phyloP scores from a whole-genome alignment of 2,797 vertebrate species.

The Nannoperca obscura region DNA sequence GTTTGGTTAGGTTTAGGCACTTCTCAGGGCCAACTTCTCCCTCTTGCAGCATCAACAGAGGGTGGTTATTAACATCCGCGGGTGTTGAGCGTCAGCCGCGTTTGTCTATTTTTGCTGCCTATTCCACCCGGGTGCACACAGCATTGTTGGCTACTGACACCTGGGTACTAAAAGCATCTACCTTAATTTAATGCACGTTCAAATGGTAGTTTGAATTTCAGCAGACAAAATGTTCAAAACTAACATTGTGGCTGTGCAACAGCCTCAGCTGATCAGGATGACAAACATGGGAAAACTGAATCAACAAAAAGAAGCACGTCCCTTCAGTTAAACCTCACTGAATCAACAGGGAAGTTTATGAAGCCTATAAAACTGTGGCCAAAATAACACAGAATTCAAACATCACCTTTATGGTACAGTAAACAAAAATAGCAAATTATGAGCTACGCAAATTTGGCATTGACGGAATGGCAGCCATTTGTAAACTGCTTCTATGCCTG shows the following conservation, averaged over 20 bases:
- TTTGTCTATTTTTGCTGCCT: no score
- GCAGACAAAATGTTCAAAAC: not conserved
- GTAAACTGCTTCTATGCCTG: not conserved
- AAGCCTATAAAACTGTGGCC: not conserved
- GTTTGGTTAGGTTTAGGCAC: no score
- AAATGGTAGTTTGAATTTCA: slow-evolving; percentile 1
- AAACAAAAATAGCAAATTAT: not conserved
- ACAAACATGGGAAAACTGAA: not conserved
- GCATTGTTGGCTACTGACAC: no score
- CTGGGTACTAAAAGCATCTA: no score
- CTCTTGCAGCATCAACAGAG: no score
- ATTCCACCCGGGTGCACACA: no score
- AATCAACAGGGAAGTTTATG: slow-evolving; percentile 8
- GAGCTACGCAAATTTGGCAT: not conserved
- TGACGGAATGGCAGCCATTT: slow-evolving; percentile 3
- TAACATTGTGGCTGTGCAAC: not conserved
- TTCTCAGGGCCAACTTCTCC: no score
- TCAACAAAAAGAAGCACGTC: not conserved
- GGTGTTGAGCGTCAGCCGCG: no score
- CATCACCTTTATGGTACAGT: not conserved
- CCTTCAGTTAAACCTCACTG: not conserved
- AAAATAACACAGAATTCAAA: slow-evolving; percentile 2
- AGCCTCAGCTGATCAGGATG: not conserved
- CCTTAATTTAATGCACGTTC: not conserved
- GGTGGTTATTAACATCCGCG: no score